Evolutionary conservation across 2,888 invertebrate genomes (phyloP).

Genomic region (Bhutanitis thaidina): DNA sequence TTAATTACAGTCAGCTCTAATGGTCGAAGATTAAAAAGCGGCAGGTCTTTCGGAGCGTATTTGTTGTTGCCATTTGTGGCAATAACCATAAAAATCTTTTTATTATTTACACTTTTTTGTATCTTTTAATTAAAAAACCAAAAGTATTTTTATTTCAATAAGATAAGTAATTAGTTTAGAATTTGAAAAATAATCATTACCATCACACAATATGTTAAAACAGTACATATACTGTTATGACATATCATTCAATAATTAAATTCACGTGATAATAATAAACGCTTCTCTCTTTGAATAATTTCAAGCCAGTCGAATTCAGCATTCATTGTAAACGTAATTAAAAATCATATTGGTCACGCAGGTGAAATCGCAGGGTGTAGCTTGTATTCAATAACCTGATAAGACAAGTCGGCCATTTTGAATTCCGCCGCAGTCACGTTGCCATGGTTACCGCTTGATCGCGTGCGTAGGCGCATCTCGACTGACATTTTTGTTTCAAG

Average conservation of each 20-base stretch:
- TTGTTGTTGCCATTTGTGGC: neutral
- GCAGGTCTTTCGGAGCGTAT: neutral
- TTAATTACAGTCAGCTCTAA: constrained; percentile 1
- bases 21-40: neutral
- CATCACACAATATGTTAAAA: no score
- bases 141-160: no score
- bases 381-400: constrained; percentile 48
- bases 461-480: constrained; percentile 45
- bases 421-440: constrained; percentile 49
- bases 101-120: neutral
- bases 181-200: no score
- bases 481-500: constrained; percentile 22
- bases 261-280: no score
- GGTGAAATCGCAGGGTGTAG: constrained; percentile 18
- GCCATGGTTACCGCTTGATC: constrained; percentile 56
- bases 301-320: no score
- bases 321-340: neutral
- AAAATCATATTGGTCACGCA: neutral
- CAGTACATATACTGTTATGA: no score
- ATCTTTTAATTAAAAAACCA: neutral
- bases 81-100: neutral
- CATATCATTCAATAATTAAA: no score
- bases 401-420: constrained; percentile 59
- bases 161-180: no score
- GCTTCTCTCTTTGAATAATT: no score